These are phyloP conservation scores for Columba guinea DNA, from an alignment of 2,797 vertebrate genomes.

Conservation along the genomic window DNA sequence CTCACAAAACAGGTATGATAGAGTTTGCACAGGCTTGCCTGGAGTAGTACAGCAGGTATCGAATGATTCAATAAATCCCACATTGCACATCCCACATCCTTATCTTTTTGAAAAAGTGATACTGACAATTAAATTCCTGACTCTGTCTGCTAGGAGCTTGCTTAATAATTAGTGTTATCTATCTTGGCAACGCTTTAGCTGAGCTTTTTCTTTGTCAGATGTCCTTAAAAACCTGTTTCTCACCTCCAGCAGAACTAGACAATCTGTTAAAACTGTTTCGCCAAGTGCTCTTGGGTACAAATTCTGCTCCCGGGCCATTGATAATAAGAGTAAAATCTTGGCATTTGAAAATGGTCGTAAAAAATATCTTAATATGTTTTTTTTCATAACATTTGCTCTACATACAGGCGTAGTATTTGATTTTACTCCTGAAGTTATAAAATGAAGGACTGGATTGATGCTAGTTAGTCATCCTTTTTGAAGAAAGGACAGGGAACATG, in stretches of 20 bases:
- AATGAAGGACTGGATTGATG: not conserved
- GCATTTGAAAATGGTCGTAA: too few species aligned
- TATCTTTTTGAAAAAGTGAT: not conserved
- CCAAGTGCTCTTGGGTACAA: not conserved
- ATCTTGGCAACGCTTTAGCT: not conserved
- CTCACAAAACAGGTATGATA: accelerated
- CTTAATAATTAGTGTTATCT: conserved; percentile 3
- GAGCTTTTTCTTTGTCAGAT: not conserved
- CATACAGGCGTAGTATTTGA: not conserved
- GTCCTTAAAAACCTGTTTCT: not conserved
- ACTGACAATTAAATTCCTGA: conserved; percentile 4
- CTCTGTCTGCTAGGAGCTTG: not conserved
- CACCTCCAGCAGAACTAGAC: not conserved
- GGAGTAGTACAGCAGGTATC: not conserved
- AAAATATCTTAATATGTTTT: not conserved
- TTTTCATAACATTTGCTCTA: not conserved
- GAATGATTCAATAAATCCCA: not conserved
- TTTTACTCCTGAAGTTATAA: not conserved
- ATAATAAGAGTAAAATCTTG: not conserved
- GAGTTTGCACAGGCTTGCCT: not conserved
- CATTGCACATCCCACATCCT: not conserved
- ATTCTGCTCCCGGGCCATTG: not conserved
- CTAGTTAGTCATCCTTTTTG: not conserved
- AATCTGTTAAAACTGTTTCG: not conserved
- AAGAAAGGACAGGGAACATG: not conserved